Evolutionary conservation across 2,113 vertebrate genomes (phyloP), one percentile per base, ranked within the genome.

Genomic region (Phaetusa simplex): DNA sequence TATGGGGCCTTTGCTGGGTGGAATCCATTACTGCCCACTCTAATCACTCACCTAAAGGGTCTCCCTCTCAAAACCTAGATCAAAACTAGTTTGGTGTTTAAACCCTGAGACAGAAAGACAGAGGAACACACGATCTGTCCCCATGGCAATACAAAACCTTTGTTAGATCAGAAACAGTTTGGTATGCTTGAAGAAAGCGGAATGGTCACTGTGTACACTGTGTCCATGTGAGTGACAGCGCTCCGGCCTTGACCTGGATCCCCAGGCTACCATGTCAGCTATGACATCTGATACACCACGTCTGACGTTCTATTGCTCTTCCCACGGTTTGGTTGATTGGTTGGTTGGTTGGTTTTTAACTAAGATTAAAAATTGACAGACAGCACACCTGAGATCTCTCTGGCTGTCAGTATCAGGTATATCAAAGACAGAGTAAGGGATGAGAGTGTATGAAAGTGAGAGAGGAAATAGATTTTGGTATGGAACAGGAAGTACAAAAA

Each of bases 211-310:
- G 61, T 36, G 3, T 70, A 11, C 14, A 42, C n/a, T 50, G 7
- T n/a, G 27, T 40, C n/a, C 22, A 4, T 30, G 32, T 65, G 66
- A 92, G 59, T 23, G 42, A 62, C 59, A 83, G 23, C 1, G 2
- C 12, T 82, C 82, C 66, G n/a, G 11, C 52, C 40, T 94, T 82
- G 49, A 80, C 17, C 36, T 42, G 29, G 12, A 58, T 62, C n/a
- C 22, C 26, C 47, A 74, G 52, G 53, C 22, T 90, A n/a, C 14
- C 38, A 19, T 21, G 19, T 36, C 78, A 89, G 3, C 53, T 49
- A 6, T 27, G 21, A 79, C 2, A 1, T 43, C 36, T 55, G n/a
- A 61, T 27, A 34, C 59, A 55, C 34, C 52, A 12, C 0, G 0
- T 66, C 36, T 64, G 64, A 80, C 40, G 55, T 83, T 64, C 13